Percentiles rank a stretch among this genome's conserved stretches.
Evolutionary conservation across 2,888 invertebrate genomes (phyloP).

Genomic region (Lagria hirta): DNA sequence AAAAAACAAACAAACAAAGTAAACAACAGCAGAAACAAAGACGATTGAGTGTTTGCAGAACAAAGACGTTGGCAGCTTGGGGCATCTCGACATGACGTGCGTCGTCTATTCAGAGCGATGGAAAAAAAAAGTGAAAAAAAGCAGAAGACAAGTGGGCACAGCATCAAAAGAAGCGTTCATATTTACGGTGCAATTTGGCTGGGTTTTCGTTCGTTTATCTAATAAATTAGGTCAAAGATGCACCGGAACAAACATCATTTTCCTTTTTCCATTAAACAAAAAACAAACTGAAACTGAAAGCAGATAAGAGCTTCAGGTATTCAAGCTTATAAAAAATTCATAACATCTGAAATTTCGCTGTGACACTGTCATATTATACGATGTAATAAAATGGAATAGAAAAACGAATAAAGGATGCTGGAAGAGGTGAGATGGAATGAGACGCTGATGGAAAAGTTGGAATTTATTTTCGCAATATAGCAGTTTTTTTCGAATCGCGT

Average conservation of each 20-base stretch:
- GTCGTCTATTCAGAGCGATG: conserved; percentile 9
- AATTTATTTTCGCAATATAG: conserved; percentile 5
- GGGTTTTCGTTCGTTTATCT: conserved; percentile 18
- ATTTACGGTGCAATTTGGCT: conserved; percentile 19
- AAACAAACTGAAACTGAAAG: conserved; percentile 24
- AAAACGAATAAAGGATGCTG: conserved; percentile 26
- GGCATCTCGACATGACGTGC: conserved; percentile 26
- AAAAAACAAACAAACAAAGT: conserved; percentile 27
- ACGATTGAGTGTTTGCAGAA: conserved; percentile 33
- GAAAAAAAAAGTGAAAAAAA: conserved; percentile 7
- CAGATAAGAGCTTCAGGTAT: conserved; percentile 30
- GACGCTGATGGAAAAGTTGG: conserved; percentile 12
- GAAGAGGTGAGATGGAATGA: conserved; percentile 26
- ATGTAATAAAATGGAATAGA: conserved; percentile 29
- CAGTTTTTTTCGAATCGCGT: conserved; percentile 4
- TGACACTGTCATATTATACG: conserved; percentile 30
- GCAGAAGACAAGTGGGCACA: conserved; percentile 7
- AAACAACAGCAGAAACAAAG: conserved; percentile 31
- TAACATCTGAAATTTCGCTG: conserved; percentile 25
- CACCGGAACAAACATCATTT: conserved; percentile 7
- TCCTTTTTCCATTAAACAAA: conserved; percentile 12
- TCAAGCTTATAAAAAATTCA: conserved; percentile 30
- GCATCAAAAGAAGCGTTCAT: conserved; percentile 15
- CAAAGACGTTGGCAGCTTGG: conserved; percentile 31
- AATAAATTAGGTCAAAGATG: conserved; percentile 18